These are phyloP conservation scores for Psittacara wagleri DNA, from an alignment of 2,113 vertebrate genomes.

Conservation along the genomic window DNA sequence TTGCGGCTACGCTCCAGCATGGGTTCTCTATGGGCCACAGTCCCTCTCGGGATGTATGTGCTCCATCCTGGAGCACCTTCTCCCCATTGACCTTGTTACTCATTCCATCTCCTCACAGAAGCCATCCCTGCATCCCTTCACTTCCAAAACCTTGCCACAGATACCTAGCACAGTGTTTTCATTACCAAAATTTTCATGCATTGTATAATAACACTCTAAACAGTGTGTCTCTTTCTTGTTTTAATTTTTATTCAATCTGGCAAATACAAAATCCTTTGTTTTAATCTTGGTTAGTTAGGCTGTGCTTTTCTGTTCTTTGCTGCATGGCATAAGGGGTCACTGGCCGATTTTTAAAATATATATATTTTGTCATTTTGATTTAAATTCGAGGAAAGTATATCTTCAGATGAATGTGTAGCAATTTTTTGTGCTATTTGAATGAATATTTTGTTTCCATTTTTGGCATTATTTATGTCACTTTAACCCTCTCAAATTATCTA, in stretches of 20 bases:
- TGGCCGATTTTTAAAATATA: neutral
- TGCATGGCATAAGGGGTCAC: neutral
- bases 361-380: neutral
- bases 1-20: rapidly evolving
- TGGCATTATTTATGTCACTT: neutral
- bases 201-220: neutral
- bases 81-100: neutral
- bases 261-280: neutral
- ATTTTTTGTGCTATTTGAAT: neutral
- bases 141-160: neutral
- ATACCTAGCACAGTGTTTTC: neutral
- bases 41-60: neutral
- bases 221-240: neutral
- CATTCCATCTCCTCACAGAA: neutral
- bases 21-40: neutral
- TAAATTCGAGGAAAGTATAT: neutral
- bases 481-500: neutral
- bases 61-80: neutral
- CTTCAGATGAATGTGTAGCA: neutral
- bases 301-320: neutral
- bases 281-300: neutral
- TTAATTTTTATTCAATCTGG: neutral
- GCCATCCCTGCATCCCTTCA: neutral
- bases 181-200: neutral
- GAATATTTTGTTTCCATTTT: neutral